A percentile compares a stretch with the other conserved stretches of the same genome.
phyloP scores from a whole-genome alignment of 2,113 vertebrate species.

The Triplophysa rosa region DNA sequence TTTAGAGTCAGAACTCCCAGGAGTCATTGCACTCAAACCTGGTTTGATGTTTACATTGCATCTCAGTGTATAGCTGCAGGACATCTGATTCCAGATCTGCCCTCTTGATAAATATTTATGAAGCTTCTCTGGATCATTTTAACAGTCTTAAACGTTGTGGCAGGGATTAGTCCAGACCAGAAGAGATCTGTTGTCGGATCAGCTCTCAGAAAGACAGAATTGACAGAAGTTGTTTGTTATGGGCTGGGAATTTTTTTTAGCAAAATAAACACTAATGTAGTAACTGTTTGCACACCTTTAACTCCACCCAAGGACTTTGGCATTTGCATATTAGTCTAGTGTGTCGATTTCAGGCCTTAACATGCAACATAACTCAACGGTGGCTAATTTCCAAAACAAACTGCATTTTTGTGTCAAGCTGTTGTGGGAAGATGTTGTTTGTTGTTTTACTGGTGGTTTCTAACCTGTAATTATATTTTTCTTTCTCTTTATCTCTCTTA shows the following conservation, averaged over 20 bases:
- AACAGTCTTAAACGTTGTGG: background rate
- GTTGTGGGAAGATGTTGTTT: background rate
- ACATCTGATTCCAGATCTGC: constrained; percentile 18
- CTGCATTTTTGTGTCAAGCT: background rate
- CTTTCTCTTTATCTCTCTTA: constrained; percentile 59
- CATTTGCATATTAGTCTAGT: background rate
- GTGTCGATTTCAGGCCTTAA: background rate
- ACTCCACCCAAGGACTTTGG: background rate
- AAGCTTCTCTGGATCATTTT: constrained; percentile 13
- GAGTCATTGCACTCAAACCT: constrained; percentile 9
- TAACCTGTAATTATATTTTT: constrained; percentile 1
- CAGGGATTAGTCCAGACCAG: constrained; percentile 17
- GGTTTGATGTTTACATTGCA: constrained; percentile 5
- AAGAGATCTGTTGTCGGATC: background rate
- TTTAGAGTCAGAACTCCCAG: background rate
- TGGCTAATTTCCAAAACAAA: background rate
- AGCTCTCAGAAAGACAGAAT: background rate
- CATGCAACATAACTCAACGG: background rate
- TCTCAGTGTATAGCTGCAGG: background rate
- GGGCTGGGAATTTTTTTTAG: background rate
- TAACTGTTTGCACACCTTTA: background rate
- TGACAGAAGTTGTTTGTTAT: background rate
- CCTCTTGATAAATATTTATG: constrained; percentile 22
- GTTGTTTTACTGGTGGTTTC: background rate
- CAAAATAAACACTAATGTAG: background rate